Base-by-base conservation (phyloP, 2,113 vertebrate species). In the Morone chrysops region DNA sequence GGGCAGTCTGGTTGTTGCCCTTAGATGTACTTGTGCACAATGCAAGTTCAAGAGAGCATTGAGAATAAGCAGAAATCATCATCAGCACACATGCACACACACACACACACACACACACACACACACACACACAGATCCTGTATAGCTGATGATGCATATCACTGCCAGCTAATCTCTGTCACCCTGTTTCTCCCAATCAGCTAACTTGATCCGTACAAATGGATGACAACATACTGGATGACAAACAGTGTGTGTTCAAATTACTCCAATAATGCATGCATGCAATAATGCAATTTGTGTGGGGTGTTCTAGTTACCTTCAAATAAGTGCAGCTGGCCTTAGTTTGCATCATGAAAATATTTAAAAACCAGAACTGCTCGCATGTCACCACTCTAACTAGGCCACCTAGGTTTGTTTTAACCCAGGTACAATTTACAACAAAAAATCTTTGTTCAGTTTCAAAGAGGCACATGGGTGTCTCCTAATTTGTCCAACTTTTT, bases 1-100 rank as follows among this genome's bases (percentile, higher is more conserved):
- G 90, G 89, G 83, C 93, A 92, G 88, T 89, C n/a, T 74, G 78
- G 83, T 56, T 73, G 71, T 71, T 86, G 72, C 17, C 40, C 59
- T 63, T 38, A 0, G 17, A 61, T 70, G 45, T 31, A 16, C 48
- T 31, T 31, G 3, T 69, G 36, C 81, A 72, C 62, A 47, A 36
- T 79, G n/a, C 59, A 76, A 59, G 69, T 84, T 79, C 74, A 84
- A 70, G 53, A 73, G 57, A 75, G 59, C 70, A 41, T 3, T 76
- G 68, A 83, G n/a, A 82, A 74, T 41, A 72, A 77, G 53, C 67
- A 75, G 67, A 57, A 56, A n/a, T 70, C 63, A 50, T 68, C 31
- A 53, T 41, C 48, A n/a, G 20, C 51, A 43, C 62, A 65, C 74
- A 31, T 3, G 3, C 3, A 3, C 31, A 31, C 31, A 31, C 31